Conservation (phyloP, 2,888 invertebrate genomes). For the Parasteatoda lunata region DNA sequence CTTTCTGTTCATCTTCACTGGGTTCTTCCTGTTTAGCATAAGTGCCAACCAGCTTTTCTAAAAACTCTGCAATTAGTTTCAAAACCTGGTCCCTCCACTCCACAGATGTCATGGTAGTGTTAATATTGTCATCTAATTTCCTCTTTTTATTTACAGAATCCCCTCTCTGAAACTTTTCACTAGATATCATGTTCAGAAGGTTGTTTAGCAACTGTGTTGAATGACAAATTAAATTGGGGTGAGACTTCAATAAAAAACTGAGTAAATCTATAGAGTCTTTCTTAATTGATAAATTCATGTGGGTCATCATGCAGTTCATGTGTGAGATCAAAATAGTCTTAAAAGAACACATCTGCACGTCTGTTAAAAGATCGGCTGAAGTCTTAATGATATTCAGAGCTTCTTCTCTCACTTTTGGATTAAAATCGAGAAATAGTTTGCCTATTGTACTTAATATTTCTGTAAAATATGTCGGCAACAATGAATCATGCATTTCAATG, state of each 20-base stretch:
- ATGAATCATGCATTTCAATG: background rate
- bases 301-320: conserved; percentile 25
- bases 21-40: background rate
- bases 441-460: conserved; percentile 15
- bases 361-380: background rate
- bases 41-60: background rate
- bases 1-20: background rate
- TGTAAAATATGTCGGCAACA: background rate
- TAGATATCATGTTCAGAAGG: conserved; percentile 27
- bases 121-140: background rate
- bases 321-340: background rate
- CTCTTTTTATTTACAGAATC: background rate
- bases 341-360: background rate
- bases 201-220: background rate
- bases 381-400: background rate
- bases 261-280: conserved; percentile 13
- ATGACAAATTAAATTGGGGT: background rate
- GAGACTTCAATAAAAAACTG: background rate
- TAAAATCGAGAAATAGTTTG: background rate
- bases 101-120: background rate
- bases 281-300: background rate
- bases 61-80: background rate
- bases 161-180: background rate
- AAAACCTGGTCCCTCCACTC: conserved; percentile 8
- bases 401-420: background rate